Percentiles rank a stretch among this genome's conserved stretches.
These are phyloP conservation scores for Macrocentrus cingulum DNA, from an alignment of 1,140 invertebrate species.

Conservation along the genomic window DNA sequence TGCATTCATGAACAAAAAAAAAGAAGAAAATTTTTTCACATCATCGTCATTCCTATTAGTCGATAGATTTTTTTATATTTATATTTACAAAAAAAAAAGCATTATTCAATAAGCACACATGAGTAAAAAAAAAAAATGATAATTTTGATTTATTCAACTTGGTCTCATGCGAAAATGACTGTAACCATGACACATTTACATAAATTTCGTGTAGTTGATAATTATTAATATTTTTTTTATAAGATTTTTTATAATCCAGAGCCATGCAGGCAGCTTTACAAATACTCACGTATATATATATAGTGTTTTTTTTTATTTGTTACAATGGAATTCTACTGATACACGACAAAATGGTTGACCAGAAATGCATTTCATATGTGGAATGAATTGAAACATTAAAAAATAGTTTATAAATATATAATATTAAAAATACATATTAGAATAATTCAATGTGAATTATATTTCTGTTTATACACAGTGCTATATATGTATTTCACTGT, in stretches of 20 bases:
- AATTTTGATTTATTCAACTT: conserved; percentile 1
- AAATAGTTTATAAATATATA: conserved; percentile 28
- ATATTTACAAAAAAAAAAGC: conserved; percentile 17
- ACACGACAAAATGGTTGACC: neutral
- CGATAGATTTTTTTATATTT: conserved; percentile 21
- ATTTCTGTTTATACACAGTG: conserved; percentile 29
- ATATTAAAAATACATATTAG: conserved; percentile 26
- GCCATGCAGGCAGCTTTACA: too few relatives aligned
- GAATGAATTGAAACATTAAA: conserved; percentile 23
- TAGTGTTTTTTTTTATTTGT: too few relatives aligned
- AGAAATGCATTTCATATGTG: neutral
- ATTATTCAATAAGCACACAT: conserved; percentile 7
- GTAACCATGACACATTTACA: neutral
- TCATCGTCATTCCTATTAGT: conserved; percentile 18
- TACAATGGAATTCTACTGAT: neutral
- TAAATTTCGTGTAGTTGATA: too few relatives aligned
- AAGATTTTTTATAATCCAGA: too few relatives aligned
- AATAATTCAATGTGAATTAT: conserved; percentile 28
- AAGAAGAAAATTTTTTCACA: conserved; percentile 3
- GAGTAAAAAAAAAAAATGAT: conserved; percentile 3
- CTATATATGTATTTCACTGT: conserved; percentile 30
- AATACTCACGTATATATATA: too few relatives aligned
- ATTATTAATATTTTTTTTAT: too few relatives aligned
- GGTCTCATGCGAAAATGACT: neutral
- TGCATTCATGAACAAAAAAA: neutral